phyloP scores from a whole-genome alignment of 2,113 vertebrate genomes.

The Esox niger region DNA sequence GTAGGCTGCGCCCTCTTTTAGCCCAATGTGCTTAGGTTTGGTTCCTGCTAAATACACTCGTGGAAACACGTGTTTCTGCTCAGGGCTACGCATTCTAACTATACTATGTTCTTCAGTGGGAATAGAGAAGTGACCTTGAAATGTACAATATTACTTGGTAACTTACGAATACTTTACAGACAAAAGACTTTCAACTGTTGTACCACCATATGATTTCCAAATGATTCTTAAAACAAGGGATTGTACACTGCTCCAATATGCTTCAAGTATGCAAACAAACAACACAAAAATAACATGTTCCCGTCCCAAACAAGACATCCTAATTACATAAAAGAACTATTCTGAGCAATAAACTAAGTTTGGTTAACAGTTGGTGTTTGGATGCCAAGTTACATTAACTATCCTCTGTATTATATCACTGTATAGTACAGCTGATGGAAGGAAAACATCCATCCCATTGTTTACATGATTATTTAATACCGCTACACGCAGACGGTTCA shows the following conservation, averaged over 20 bases:
- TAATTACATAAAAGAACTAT: neutral
- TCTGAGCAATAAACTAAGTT: neutral
- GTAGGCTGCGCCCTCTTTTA: too few species aligned
- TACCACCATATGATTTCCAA: too few species aligned
- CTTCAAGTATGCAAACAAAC: neutral
- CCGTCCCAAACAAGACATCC: neutral
- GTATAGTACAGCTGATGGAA: neutral
- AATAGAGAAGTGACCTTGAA: too few species aligned
- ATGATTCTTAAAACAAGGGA: neutral
- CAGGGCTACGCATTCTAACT: neutral
- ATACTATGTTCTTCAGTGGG: neutral
- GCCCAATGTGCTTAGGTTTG: too few species aligned
- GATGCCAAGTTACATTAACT: neutral
- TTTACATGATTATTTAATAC: neutral
- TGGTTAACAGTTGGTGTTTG: neutral
- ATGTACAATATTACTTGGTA: too few species aligned
- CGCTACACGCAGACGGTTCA: too few species aligned
- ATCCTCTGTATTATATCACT: neutral
- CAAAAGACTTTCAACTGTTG: too few species aligned
- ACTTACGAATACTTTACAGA: too few species aligned
- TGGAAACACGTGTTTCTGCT: neutral
- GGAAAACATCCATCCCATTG: neutral
- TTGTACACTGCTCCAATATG: neutral
- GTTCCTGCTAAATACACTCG: too few species aligned
- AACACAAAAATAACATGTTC: neutral